Percentiles rank a stretch among this genome's conserved stretches.
Evolutionary conservation across 2,113 vertebrate genomes (phyloP).

Genomic region (Triplophysa siluroides): DNA sequence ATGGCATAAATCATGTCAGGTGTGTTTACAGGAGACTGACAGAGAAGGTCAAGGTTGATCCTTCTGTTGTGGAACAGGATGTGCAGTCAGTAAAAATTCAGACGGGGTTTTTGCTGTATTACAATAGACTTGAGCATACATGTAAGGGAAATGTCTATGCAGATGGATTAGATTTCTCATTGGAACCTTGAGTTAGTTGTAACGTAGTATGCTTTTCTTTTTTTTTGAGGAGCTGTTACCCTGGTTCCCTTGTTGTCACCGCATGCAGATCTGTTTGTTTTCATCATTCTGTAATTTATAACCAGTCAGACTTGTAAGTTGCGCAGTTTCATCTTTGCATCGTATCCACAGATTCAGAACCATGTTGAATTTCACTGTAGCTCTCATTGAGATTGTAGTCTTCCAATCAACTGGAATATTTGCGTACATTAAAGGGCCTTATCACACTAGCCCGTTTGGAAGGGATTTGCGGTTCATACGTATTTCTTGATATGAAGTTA

Average conservation of each 20-base stretch:
- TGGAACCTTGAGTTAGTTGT: too few species aligned
- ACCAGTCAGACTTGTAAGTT: neutral
- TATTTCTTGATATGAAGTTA: conserved; percentile 18
- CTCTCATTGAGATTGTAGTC: conserved; percentile 24
- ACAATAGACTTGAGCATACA: neutral
- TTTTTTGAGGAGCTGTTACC: neutral
- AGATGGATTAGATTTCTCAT: neutral
- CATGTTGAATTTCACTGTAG: conserved; percentile 29
- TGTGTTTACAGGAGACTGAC: conserved; percentile 7
- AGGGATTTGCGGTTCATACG: conserved; percentile 29
- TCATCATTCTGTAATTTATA: neutral
- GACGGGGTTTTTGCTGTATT: neutral
- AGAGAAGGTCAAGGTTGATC: conserved; percentile 18
- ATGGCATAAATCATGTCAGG: conserved; percentile 32
- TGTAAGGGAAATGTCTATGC: too few species aligned
- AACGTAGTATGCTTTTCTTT: too few species aligned
- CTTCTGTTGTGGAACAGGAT: neutral
- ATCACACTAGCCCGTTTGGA: conserved; percentile 1
- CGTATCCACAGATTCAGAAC: neutral
- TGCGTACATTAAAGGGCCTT: neutral
- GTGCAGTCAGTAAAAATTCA: neutral
- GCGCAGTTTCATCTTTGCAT: neutral
- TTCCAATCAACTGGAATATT: conserved; percentile 44
- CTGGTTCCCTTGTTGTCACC: neutral
- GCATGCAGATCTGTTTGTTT: neutral